Conservation (phyloP, 1,140 invertebrate genomes). For the Camponotus pennsylvanicus region DNA sequence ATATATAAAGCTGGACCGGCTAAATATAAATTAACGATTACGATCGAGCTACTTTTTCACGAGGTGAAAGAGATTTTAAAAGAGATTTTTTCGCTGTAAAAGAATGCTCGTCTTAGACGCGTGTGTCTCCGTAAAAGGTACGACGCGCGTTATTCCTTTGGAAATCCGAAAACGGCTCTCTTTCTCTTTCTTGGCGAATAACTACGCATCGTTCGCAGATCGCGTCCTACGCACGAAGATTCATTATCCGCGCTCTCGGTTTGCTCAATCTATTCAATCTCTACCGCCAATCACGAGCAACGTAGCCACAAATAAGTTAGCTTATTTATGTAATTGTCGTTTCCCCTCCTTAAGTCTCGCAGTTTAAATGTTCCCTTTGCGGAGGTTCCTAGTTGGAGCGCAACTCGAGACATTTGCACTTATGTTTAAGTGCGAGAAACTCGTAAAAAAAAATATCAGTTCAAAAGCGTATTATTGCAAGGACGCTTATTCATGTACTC, state of each 20-base stretch:
- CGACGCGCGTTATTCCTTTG: not conserved
- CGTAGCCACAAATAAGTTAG: conserved; percentile 4
- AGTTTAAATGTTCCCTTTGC: no score
- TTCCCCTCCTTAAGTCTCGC: not conserved
- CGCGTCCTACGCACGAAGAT: conserved; percentile 17
- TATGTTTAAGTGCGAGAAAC: no score
- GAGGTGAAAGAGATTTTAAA: not conserved
- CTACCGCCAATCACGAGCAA: not conserved
- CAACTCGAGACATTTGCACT: no score
- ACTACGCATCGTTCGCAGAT: not conserved
- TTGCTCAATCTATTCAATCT: not conserved
- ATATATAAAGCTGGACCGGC: not conserved
- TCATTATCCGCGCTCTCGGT: not conserved
- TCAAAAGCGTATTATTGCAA: not conserved
- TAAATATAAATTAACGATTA: conserved; percentile 49
- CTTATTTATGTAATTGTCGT: not conserved
- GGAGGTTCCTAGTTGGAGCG: no score
- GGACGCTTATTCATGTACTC: not conserved
- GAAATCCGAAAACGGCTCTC: conserved; percentile 20
- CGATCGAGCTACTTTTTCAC: not conserved
- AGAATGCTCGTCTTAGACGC: not conserved
- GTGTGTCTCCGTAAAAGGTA: not conserved
- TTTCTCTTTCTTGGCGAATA: not conserved
- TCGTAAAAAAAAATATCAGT: no score
- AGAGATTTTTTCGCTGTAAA: not conserved